Evolutionary conservation across 2,888 invertebrate species (phyloP), one percentile per base, ranked within the genome.

Genomic region (Sesia bembeciformis): DNA sequence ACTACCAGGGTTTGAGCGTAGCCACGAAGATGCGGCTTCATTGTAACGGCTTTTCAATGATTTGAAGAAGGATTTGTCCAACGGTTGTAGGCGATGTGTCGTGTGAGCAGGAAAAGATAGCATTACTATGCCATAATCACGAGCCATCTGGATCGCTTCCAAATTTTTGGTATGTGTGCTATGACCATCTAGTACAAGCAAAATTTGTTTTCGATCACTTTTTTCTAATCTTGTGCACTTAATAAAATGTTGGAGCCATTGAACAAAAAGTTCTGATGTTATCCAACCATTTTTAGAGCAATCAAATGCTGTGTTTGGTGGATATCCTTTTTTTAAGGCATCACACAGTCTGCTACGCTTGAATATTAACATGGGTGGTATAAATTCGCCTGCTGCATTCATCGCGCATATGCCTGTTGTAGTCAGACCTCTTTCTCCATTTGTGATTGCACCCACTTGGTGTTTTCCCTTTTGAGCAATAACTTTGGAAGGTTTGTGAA

Each of bases 191-290:
- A 60, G 50, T 5, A 60, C 38, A 7, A 63, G 58, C 5, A 61
- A 39, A 39, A 59, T 57, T 49, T 58, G 55, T 51, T 56, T 56
- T 54, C 60, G 6, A 3, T 56, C 39, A 41, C 49, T 54, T 49
- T 60, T 60, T 39, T 52, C 53, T 40, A 60, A 54, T 46, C 49
- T 43, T 41, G 40, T 53, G 42, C 54, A 64, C 51, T 59, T 60
- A 41, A 62, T 62, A 54, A 64, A 65, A 64, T 64, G 60, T 54
- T 60, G 39, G 5, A 63, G 56, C 58, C 62, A 64, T 56, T 61
- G 49, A 49, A 57, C 51, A 57, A 64, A 65, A 49, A 64, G 54
- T 53, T 57, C 56, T 40, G 57, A 59, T 40, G 58, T 56, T 54
- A 62, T 64, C 60, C 63, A 63, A 52, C 62, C 62, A 54, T 54